phyloP scores from a whole-genome alignment of 2,113 vertebrate species.

The Scolopax mira region DNA sequence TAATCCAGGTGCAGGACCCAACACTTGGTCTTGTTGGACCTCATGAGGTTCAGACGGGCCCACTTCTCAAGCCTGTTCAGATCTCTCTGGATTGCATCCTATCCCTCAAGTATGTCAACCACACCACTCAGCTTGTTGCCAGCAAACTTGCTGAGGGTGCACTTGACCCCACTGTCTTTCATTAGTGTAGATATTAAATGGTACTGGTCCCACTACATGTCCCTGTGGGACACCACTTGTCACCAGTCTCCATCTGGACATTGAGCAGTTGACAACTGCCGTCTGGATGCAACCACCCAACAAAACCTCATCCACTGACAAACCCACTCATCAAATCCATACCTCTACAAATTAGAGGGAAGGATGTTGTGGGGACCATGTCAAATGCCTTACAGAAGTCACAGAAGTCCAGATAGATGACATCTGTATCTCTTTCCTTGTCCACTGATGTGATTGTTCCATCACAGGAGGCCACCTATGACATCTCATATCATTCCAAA shows the following conservation, averaged over 20 bases:
- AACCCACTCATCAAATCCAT: neutral
- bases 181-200: neutral
- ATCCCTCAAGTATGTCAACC: neutral
- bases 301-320: neutral
- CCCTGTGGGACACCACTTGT: neutral
- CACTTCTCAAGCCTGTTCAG: neutral
- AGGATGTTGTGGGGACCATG: neutral
- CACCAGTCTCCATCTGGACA: neutral
- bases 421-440: neutral
- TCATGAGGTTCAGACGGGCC: neutral
- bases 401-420: neutral
- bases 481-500: neutral
- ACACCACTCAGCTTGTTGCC: neutral
- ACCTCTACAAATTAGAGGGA: neutral
- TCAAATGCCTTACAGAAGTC: neutral
- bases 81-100: neutral
- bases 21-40: neutral
- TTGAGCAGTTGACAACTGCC: neutral
- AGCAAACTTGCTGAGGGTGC: neutral
- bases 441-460: neutral
- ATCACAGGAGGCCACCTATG: neutral
- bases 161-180: neutral
- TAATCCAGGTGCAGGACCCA: neutral
- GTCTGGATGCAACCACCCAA: neutral
- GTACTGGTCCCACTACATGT: neutral